phyloP scores from a whole-genome alignment of 2,888 invertebrate genomes.

The Rotaria magnacalcarata region DNA sequence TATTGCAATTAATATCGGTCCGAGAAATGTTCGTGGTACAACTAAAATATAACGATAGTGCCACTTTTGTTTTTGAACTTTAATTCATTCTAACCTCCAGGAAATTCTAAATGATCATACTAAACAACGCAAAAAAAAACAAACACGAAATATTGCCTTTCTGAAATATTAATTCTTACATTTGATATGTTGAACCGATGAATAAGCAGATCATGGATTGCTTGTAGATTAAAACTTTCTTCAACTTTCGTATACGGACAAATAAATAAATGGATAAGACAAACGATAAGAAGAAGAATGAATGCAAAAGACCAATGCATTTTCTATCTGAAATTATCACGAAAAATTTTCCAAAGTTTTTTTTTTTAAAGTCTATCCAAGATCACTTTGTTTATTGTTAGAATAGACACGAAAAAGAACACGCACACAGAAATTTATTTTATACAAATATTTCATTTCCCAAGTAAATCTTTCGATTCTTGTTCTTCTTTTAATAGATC shows the following conservation, averaged over 20 bases:
- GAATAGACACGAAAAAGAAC: background rate
- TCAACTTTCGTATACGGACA: slow-evolving; percentile 98
- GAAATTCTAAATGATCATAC: slow-evolving; percentile 97
- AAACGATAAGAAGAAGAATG: slow-evolving; percentile 4
- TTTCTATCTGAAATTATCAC: background rate
- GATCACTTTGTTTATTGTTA: background rate
- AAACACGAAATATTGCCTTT: background rate
- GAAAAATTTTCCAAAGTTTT: background rate
- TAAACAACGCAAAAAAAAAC: slow-evolving; percentile 61
- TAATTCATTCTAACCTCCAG: slow-evolving; percentile 61
- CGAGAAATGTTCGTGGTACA: slow-evolving; percentile 90
- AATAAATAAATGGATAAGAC: slow-evolving; percentile 63
- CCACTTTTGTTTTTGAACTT: background rate
- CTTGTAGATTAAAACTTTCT: slow-evolving; percentile 97
- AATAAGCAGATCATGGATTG: slow-evolving; percentile 90
- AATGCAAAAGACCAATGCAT: slow-evolving; percentile 40
- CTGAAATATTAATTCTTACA: slow-evolving; percentile 64
- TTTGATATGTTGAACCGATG: slow-evolving; percentile 66
- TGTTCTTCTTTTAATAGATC: slow-evolving; percentile 56
- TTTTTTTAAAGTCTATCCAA: too few relatives aligned
- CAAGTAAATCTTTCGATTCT: slow-evolving; percentile 58
- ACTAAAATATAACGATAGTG: slow-evolving; percentile 61
- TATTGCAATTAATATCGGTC: slow-evolving; percentile 75
- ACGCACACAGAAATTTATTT: background rate
- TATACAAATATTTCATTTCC: slow-evolving; percentile 47